Conservation (phyloP, 2,113 vertebrate genomes). For the Centropus unirufus region DNA sequence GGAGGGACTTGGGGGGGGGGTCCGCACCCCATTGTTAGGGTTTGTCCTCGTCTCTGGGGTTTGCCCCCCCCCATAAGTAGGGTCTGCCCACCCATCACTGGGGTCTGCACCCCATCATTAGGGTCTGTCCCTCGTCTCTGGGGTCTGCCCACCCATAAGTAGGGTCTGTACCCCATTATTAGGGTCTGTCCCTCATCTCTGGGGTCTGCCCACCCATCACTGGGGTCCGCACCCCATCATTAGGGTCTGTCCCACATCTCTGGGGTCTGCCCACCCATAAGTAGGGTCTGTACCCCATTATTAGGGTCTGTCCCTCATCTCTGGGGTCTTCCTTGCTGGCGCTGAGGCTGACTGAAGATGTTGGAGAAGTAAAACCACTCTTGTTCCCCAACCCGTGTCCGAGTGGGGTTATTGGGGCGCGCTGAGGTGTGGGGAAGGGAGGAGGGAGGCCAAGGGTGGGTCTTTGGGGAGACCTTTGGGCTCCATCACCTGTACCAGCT, state of each 20-base stretch:
- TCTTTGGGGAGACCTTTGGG: not conserved
- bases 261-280: not conserved
- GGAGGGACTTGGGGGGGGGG: too few relatives aligned
- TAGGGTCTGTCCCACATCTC: not conserved
- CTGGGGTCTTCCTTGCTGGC: not conserved
- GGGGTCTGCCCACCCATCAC: too few relatives aligned
- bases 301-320: too few relatives aligned
- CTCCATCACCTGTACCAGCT: rapidly evolving
- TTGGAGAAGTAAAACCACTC: not conserved
- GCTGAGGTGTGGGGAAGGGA: not conserved
- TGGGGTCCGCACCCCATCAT: too few relatives aligned
- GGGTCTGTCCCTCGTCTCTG: not conserved
- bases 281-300: too few relatives aligned
- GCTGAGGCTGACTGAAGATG: rapidly evolving
- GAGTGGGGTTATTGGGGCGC: not conserved
- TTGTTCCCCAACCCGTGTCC: not conserved
- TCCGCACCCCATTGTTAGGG: rapidly evolving
- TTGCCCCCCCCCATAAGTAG: not conserved
- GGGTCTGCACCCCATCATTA: not conserved
- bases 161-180: too few relatives aligned
- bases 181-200: too few relatives aligned
- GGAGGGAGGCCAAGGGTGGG: not conserved
- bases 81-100: not conserved
- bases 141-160: too few relatives aligned
- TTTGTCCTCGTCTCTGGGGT: not conserved